Conservation (phyloP, 2,888 invertebrate species). For the Heliconius cydno region DNA sequence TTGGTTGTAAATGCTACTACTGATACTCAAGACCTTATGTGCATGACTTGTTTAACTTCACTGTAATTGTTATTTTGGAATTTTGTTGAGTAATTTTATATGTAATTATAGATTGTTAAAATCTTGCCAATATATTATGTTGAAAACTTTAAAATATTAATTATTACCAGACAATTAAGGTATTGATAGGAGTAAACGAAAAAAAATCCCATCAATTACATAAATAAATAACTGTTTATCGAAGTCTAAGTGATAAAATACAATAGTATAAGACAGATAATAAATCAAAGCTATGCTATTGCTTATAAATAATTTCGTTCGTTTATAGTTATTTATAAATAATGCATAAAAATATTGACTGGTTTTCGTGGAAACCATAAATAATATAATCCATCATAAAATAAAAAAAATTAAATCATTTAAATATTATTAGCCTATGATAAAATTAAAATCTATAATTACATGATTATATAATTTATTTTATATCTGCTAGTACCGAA, state of each 20-base stretch:
- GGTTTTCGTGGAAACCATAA: no score
- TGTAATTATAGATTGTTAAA: slow-evolving; percentile 6
- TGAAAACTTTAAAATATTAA: neutral
- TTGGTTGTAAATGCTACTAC: slow-evolving; percentile 17
- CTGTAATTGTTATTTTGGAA: slow-evolving; percentile 18
- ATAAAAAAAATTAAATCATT: neutral
- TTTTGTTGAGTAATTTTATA: slow-evolving; percentile 2
- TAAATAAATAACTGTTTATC: neutral
- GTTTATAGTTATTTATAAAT: no score
- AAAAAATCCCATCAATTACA: neutral
- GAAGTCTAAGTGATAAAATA: neutral
- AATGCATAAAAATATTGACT: no score
- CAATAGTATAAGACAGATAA: neutral
- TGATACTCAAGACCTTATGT: slow-evolving; percentile 21
- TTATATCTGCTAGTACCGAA: slow-evolving; percentile 28
- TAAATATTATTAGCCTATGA: neutral
- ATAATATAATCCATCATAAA: no score
- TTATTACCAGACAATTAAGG: neutral
- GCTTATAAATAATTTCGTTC: no score
- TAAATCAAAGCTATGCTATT: neutral
- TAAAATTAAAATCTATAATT: slow-evolving; percentile 7
- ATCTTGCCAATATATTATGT: neutral
- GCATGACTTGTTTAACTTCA: slow-evolving; percentile 39
- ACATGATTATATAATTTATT: slow-evolving; percentile 8
- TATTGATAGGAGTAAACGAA: neutral